A percentile compares a stretch with the other conserved stretches of the same genome.
These are phyloP conservation scores for Sebastes ruberrimus DNA, from an alignment of 2,797 vertebrate species.

Conservation along the genomic window DNA sequence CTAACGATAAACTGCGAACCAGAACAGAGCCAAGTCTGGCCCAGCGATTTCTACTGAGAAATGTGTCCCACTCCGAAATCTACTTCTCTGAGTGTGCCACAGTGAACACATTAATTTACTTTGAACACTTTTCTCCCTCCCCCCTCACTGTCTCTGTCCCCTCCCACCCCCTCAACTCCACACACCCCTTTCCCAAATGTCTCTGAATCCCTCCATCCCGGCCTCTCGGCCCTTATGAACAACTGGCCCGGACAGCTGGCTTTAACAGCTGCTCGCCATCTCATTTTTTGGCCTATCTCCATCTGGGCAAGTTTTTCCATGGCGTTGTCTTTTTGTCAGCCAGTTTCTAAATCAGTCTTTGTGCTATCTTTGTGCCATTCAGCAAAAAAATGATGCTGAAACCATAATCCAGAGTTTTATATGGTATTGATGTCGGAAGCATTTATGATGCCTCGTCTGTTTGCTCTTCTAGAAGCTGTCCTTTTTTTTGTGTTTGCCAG, in stretches of 20 bases:
- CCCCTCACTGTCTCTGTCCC: conserved; percentile 10
- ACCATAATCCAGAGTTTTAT: neutral
- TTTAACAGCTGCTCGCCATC: conserved; percentile 66
- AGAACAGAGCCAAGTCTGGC: neutral
- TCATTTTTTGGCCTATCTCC: conserved; percentile 43
- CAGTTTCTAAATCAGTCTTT: conserved; percentile 48
- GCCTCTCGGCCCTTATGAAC: conserved; percentile 40
- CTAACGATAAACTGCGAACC: neutral
- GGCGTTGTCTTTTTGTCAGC: conserved; percentile 8
- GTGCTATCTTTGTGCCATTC: conserved; percentile 17
- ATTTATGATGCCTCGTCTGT: neutral
- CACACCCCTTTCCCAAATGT: neutral
- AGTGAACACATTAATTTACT: neutral
- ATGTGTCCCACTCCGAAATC: neutral
- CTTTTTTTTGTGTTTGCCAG: neutral
- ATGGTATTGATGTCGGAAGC: neutral
- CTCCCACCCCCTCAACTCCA: neutral
- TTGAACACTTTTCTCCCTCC: conserved; percentile 1
- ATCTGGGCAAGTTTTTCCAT: conserved; percentile 44
- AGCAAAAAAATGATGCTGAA: neutral
- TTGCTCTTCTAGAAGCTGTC: neutral
- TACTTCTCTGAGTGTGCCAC: neutral
- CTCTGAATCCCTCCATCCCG: conserved; percentile 49
- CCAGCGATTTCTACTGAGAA: conserved; percentile 7
- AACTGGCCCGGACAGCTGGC: conserved; percentile 72